Evolutionary conservation across 2,113 vertebrate genomes (phyloP).

Genomic region (Pogonocichla stellata): DNA sequence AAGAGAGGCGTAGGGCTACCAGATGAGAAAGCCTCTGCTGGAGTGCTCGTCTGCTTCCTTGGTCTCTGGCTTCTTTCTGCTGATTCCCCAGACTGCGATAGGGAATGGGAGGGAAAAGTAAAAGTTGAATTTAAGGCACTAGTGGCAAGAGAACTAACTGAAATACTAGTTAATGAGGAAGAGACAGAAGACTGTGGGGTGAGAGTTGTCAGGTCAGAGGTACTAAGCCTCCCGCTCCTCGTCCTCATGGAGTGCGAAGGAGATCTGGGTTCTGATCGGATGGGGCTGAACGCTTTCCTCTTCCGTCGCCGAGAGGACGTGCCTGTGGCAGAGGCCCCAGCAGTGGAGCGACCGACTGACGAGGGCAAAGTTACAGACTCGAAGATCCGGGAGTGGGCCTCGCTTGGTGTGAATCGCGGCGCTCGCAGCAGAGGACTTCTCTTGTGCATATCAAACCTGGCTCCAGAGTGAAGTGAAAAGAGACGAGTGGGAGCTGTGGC

Average conservation of each 20-base stretch:
- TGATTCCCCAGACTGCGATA: slow-evolving; percentile 74
- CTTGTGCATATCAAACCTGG: slow-evolving; percentile 87
- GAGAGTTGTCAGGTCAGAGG: slow-evolving; percentile 79
- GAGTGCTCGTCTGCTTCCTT: slow-evolving; percentile 69
- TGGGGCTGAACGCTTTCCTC: slow-evolving; percentile 78
- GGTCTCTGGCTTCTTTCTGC: slow-evolving; percentile 74
- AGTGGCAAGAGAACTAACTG: slow-evolving; percentile 87
- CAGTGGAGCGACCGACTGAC: slow-evolving; percentile 75
- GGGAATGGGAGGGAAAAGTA: slow-evolving; percentile 78
- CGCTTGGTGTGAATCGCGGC: slow-evolving; percentile 92
- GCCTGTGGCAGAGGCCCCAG: slow-evolving; percentile 76
- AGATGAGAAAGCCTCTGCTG: slow-evolving; percentile 77
- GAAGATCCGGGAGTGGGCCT: slow-evolving; percentile 96
- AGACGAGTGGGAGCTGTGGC: slow-evolving; percentile 79
- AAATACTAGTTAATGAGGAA: slow-evolving; percentile 85
- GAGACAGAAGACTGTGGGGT: slow-evolving; percentile 76
- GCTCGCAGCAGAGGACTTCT: slow-evolving; percentile 91
- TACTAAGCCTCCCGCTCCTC: slow-evolving; percentile 88
- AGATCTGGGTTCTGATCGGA: slow-evolving; percentile 86
- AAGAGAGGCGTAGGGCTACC: slow-evolving; percentile 77
- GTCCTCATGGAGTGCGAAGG: slow-evolving; percentile 97
- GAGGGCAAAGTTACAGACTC: slow-evolving; percentile 91
- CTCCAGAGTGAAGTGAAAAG: slow-evolving; percentile 87
- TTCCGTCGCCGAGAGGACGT: slow-evolving; percentile 79
- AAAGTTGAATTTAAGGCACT: slow-evolving; percentile 96